Evolutionary conservation across 2,797 vertebrate species (phyloP), one percentile per base, ranked within the genome.

Genomic region (Myripristis jacobus): DNA sequence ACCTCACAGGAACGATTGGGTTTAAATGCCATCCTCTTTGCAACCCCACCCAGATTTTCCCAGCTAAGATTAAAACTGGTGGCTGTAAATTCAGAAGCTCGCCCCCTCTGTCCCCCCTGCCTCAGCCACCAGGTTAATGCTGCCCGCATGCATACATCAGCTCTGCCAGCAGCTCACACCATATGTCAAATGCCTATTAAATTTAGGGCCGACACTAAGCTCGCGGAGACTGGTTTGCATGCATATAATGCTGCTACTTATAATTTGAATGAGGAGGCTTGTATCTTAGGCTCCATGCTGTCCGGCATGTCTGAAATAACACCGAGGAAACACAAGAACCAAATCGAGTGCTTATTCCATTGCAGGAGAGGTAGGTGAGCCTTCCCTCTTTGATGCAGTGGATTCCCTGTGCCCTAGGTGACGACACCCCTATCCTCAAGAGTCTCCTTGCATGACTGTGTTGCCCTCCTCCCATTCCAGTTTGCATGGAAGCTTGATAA

Each of bases 401-500:
- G 16, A 74, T 82, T 86, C 63, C 4, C 52, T n/a, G 6, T 27
- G 70, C 48, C 27, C 51, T 62, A 74, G 77, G 64, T 70, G 60
- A 83, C 68, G 64, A 79, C 41, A 57, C 79, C 11, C 66, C 64
- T 57, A 16, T 71, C 51, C 50, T 79, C 75, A 2, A 5, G 77
- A 8, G 48, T 57, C 48, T 77, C 48, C 43, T 60, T 58, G 66
- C 46, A 63, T 63, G 53, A 31, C 75, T 73, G 48, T 46, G 69
- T 76, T 85, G 71, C 48, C 50, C 72, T 48, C 63, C 54, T 62
- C 64, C 64, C 63, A 74, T 81, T 64, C 51, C 76, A 25, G 74
- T 85, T 86, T 84, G 84, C 79, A 80, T 88, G 70, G 69, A 75
- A 57, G 66, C 80, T 92, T 84, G 87, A 90, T 91, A 89, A 89